Base-by-base conservation (phyloP, 2,888 invertebrate species). In the Augochlorella aurata region DNA sequence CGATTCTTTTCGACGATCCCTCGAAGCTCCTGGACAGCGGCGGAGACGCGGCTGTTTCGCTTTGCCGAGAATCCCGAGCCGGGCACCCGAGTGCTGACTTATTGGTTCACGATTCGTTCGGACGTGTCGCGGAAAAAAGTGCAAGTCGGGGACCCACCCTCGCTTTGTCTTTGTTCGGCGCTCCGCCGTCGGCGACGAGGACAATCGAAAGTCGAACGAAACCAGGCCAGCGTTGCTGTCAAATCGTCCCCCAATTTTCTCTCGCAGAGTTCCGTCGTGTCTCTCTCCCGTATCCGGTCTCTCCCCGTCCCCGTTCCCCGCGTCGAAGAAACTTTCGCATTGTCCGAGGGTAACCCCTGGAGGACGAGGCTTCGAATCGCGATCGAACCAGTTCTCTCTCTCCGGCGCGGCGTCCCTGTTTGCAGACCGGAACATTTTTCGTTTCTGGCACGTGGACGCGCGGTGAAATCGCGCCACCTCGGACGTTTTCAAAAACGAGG, bases 191-290 rank as follows among this genome's bases (percentile, higher is more conserved):
- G 84, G 77, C 75, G 82, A 82, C 76, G 82, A 71, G 81, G 74
- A 86, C 78, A 85, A 86, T 86, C 86, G 83, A 86, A 83, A 83
- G 85, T 86, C 83, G 80, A 77, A 74, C 81, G 85, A 80, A 87
- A 87, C 81, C 85, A 78, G 83, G 87, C 79, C 87, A 86, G 45
- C 77, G 66, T 72, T 69, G 72, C 70, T 77, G 80, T 85, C 79
- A 74, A 79, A 85, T 82, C 75, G 82, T 86, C 29, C 74, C 69
- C 87, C 81, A 85, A 87, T 85, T 87, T 70, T 81, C 76, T 10
- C n/a, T 47, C 24, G 65, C 29, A 24, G 24, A 61, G 38, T 14
- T 2, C 38, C n/a, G 65, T n/a, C 66, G n/a, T 14, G 18, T 38
- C 38, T 4, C 38, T 38, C 38, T 5, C 5, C 38, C 38, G 38